Conservation (phyloP, 2,797 vertebrate genomes). For the Schizopygopsis pylzovi region DNA sequence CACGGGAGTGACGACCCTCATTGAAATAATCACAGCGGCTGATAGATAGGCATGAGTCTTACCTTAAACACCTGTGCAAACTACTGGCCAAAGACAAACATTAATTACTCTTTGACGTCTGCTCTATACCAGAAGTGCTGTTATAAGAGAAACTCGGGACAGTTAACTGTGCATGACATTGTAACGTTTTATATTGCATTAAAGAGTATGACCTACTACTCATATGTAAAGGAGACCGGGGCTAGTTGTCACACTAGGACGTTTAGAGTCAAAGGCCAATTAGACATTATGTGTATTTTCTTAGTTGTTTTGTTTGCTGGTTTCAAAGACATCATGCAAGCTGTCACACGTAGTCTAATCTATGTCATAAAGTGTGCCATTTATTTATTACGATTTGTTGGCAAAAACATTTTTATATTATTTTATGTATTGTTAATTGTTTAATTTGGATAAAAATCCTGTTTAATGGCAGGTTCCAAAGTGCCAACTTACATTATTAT, state of each 20-base stretch:
- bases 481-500: background rate
- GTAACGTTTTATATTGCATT: slow-evolving; percentile 5
- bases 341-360: background rate
- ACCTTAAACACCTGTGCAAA: slow-evolving; percentile 15
- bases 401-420: background rate
- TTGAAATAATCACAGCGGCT: background rate
- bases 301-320: background rate
- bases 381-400: background rate
- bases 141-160: background rate
- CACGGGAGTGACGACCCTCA: slow-evolving; percentile 1
- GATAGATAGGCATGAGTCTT: background rate
- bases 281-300: background rate
- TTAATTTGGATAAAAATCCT: background rate
- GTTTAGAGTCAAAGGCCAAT: background rate
- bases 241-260: background rate
- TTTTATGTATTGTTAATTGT: background rate
- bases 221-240: background rate
- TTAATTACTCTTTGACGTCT: background rate
- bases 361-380: background rate
- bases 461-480: background rate
- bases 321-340: background rate
- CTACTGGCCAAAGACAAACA: background rate
- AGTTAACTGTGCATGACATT: background rate
- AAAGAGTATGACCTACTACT: background rate
- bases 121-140: background rate